A percentile compares a stretch with the other conserved stretches of the same genome.
Evolutionary conservation across 1,140 invertebrate species (phyloP).

Genomic region (Ceratosolen fusciceps): DNA sequence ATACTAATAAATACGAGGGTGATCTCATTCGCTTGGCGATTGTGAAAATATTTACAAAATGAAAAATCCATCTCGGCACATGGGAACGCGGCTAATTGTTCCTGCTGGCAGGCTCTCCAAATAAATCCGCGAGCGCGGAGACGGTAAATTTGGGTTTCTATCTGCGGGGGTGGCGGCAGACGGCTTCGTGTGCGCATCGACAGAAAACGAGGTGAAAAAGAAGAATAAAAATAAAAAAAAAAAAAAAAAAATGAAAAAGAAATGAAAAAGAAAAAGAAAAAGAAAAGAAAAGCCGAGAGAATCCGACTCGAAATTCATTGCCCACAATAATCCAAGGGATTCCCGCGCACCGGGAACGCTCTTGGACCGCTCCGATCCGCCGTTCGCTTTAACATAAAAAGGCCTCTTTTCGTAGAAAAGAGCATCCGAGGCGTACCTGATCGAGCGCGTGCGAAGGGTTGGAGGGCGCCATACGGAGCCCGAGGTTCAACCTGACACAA

Average conservation of each 20-base stretch:
- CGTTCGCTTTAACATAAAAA: conserved; percentile 5
- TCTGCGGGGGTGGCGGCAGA: background rate
- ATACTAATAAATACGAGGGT: background rate
- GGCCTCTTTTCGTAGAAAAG: conserved; percentile 17
- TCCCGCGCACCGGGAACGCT: background rate
- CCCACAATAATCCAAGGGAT: too few species aligned
- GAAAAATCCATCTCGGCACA: background rate
- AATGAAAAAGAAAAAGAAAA: too few species aligned
- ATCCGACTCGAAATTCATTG: background rate
- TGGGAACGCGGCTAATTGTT: background rate
- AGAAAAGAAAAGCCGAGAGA: background rate
- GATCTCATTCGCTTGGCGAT: background rate
- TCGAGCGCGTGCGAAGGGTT: background rate
- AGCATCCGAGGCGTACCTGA: background rate
- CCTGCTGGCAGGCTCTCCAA: background rate
- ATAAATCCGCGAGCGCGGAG: too few species aligned
- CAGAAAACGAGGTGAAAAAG: background rate
- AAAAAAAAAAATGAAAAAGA: too few species aligned
- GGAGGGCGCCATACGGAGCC: conserved; percentile 9
- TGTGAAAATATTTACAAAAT: background rate
- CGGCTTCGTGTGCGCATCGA: background rate
- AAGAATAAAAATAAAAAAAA: too few species aligned
- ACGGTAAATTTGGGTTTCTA: background rate
- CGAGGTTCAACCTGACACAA: background rate
- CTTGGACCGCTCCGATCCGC: background rate